These are phyloP conservation scores for Dendrophyllia cribrosa DNA, from an alignment of 64 coral and sea anemone genomes.

Conservation along the genomic window DNA sequence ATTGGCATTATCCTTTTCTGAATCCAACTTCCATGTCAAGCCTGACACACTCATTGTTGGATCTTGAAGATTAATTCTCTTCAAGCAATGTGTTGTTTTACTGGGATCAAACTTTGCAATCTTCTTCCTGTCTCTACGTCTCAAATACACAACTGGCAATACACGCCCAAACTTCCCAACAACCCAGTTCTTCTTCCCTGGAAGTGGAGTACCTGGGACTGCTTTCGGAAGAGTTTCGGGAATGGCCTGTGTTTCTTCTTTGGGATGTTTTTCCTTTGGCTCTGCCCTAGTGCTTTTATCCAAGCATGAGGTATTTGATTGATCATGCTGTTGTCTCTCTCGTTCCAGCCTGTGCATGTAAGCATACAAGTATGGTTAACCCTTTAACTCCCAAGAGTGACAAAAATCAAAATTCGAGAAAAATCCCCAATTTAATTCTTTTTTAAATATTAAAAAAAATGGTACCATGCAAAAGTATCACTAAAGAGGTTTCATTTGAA, in stretches of 20 bases:
- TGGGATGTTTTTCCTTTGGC: not conserved
- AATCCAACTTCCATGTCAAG: constrained; percentile 84
- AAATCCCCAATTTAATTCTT: not conserved
- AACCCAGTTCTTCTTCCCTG: constrained; percentile 93
- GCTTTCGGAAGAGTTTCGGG: constrained; percentile 52
- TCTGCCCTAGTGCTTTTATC: not conserved
- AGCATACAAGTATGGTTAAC: too few species aligned
- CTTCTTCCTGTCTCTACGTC: constrained; percentile 79
- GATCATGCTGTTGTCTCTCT: constrained; percentile 57
- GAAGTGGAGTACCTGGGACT: constrained; percentile 88
- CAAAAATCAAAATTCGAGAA: not conserved
- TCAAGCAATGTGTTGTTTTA: constrained; percentile 91
- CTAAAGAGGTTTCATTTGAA: too few species aligned
- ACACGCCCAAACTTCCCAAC: constrained; percentile 95
- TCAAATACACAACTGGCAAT: constrained; percentile 85
- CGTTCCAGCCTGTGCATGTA: constrained; percentile 45
- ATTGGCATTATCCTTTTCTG: not conserved
- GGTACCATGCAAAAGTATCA: too few species aligned
- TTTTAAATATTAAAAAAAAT: too few species aligned
- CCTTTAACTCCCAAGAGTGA: too few species aligned
- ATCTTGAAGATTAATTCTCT: constrained; percentile 69
- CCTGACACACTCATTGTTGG: constrained; percentile 3
- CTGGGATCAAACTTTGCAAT: constrained; percentile 92
- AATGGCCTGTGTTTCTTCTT: not conserved
- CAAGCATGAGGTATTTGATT: not conserved